Evolutionary conservation across 2,888 invertebrate genomes (phyloP).

Genomic region (Drosophila neotestacea): DNA sequence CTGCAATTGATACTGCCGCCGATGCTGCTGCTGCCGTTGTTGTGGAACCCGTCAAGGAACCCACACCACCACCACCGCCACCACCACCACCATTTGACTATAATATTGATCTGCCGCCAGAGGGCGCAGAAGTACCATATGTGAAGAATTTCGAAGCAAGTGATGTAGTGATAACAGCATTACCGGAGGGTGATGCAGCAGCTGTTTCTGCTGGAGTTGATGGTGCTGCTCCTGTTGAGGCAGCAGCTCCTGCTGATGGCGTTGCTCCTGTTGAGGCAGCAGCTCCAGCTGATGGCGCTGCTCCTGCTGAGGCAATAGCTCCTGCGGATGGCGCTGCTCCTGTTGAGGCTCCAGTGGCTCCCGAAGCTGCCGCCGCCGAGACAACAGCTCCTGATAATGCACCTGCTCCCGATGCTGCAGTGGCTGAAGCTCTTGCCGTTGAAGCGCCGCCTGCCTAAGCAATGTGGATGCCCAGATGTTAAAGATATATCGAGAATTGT

Average conservation of each 20-base stretch:
- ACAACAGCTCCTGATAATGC: conserved; percentile 45
- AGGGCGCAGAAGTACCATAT: conserved; percentile 85
- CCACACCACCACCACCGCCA: conserved; percentile 84
- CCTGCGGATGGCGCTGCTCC: conserved; percentile 58
- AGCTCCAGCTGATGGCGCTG: conserved; percentile 36
- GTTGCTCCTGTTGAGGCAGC: conserved; percentile 52
- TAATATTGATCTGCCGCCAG: conserved; percentile 85
- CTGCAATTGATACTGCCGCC: conserved; percentile 29
- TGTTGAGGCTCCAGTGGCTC: conserved; percentile 47
- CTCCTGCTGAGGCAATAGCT: conserved; percentile 44
- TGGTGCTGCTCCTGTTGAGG: conserved; percentile 38
- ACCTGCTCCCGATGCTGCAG: conserved; percentile 46
- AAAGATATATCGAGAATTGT: conserved; percentile 30
- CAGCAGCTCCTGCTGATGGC: conserved; percentile 51
- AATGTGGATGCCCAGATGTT: not conserved
- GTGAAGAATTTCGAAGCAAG: conserved; percentile 84
- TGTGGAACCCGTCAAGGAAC: conserved; percentile 74
- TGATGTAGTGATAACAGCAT: conserved; percentile 61
- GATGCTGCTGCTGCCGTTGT: conserved; percentile 45
- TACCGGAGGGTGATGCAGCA: conserved; percentile 59
- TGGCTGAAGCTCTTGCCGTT: conserved; percentile 44
- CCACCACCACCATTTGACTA: conserved; percentile 85
- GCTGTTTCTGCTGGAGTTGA: conserved; percentile 62
- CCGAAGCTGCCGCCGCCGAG: conserved; percentile 61
- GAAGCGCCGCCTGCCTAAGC: conserved; percentile 49